Conservation (phyloP, 2,888 invertebrate genomes). For the Pheosia tremula region DNA sequence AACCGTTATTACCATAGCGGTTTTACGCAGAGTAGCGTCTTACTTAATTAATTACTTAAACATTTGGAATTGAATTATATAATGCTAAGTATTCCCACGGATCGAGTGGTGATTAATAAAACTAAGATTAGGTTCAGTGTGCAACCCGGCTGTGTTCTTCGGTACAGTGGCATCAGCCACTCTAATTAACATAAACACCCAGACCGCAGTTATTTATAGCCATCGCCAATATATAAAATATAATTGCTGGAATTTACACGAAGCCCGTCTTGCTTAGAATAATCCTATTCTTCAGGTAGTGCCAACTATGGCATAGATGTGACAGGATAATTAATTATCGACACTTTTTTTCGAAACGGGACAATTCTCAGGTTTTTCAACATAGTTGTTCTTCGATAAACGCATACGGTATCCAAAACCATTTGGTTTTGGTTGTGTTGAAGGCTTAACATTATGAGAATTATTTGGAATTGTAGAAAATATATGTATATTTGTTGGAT, state of each 20-base stretch:
- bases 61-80: neutral
- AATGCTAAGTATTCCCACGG: constrained; percentile 3
- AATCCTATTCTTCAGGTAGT: too few relatives aligned
- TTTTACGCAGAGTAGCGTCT: constrained; percentile 10
- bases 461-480: too few relatives aligned
- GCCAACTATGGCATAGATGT: too few relatives aligned
- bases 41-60: constrained; percentile 24
- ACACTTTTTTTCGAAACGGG: too few relatives aligned
- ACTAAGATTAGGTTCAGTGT: constrained; percentile 24
- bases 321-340: too few relatives aligned
- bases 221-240: constrained; percentile 32
- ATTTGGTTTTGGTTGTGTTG: too few relatives aligned
- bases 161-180: constrained; percentile 68
- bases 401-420: too few relatives aligned
- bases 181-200: constrained; percentile 81
- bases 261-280: neutral
- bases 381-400: too few relatives aligned
- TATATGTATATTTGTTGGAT: too few relatives aligned
- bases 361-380: too few relatives aligned
- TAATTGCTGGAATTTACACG: neutral
- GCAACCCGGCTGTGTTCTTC: constrained; percentile 39
- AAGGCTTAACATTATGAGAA: too few relatives aligned
- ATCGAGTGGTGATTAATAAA: constrained; percentile 25
- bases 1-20: neutral
- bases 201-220: constrained; percentile 61